Conservation (phyloP, 2,888 invertebrate species). For the Agrotis segetum region DNA sequence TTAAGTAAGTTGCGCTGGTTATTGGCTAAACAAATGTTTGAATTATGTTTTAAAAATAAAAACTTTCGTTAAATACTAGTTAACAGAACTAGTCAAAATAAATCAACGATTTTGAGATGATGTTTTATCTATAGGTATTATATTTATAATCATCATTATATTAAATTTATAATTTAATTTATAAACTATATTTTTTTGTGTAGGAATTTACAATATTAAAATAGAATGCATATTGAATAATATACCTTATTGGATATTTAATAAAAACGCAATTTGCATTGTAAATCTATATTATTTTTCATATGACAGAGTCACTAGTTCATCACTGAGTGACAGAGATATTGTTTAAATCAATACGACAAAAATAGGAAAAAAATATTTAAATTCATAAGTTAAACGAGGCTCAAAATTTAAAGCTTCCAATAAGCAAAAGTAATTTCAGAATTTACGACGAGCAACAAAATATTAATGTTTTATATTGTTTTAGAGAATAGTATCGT, state of each 20-base stretch:
- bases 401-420: slow-evolving; percentile 40
- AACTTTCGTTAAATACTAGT: no score
- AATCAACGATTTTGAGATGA: not conserved
- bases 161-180: no score
- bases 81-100: not conserved
- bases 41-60: not conserved
- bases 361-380: slow-evolving; percentile 18
- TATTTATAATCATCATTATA: no score
- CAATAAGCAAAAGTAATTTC: slow-evolving; percentile 54
- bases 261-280: no score
- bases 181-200: no score
- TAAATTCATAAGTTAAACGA: slow-evolving; percentile 30
- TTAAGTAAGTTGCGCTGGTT: slow-evolving; percentile 5
- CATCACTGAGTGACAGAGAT: no score
- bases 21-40: not conserved
- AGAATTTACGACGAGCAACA: slow-evolving; percentile 42
- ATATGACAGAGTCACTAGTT: no score
- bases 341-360: not conserved
- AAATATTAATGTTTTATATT: slow-evolving; percentile 32
- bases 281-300: no score
- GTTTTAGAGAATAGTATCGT: slow-evolving; percentile 21
- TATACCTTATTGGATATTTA: no score
- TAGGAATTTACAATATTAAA: no score
- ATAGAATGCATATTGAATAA: no score
- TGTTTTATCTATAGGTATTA: no score